Conservation (phyloP, 2,113 vertebrate species). For the Fregata magnificens region DNA sequence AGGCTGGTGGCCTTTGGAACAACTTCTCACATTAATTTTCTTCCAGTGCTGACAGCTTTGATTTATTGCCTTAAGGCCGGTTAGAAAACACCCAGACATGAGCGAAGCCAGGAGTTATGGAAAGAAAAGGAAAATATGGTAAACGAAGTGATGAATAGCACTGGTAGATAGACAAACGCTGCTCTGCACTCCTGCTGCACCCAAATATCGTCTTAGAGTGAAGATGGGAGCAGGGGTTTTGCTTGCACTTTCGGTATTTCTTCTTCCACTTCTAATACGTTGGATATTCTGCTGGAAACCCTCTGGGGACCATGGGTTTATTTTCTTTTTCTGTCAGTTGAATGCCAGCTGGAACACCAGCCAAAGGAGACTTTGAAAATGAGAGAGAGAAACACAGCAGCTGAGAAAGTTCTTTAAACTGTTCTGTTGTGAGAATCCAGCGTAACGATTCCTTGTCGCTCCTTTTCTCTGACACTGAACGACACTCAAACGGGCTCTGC, state of each 20-base stretch:
- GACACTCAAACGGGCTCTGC: background rate
- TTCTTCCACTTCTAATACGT: background rate
- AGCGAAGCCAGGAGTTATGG: constrained; percentile 63
- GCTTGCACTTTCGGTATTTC: background rate
- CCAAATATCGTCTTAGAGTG: background rate
- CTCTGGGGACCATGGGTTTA: background rate
- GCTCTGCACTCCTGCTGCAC: background rate
- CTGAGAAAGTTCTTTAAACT: background rate
- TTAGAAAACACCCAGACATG: constrained; percentile 66
- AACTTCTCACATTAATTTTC: constrained; percentile 72
- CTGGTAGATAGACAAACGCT: background rate
- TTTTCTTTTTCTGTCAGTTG: background rate
- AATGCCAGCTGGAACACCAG: background rate
- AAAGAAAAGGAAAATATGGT: constrained; percentile 52
- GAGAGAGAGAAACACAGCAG: background rate
- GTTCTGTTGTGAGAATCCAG: background rate
- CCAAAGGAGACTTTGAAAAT: background rate
- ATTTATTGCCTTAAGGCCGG: constrained; percentile 62
- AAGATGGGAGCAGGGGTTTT: background rate
- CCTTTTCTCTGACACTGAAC: background rate
- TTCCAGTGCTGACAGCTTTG: constrained; percentile 63
- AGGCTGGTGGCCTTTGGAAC: constrained; percentile 67
- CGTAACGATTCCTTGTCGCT: background rate
- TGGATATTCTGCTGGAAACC: background rate
- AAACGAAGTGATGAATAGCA: constrained; percentile 39